Evolutionary conservation across 2,113 vertebrate species (phyloP).

Genomic region (Climacteris rufus): DNA sequence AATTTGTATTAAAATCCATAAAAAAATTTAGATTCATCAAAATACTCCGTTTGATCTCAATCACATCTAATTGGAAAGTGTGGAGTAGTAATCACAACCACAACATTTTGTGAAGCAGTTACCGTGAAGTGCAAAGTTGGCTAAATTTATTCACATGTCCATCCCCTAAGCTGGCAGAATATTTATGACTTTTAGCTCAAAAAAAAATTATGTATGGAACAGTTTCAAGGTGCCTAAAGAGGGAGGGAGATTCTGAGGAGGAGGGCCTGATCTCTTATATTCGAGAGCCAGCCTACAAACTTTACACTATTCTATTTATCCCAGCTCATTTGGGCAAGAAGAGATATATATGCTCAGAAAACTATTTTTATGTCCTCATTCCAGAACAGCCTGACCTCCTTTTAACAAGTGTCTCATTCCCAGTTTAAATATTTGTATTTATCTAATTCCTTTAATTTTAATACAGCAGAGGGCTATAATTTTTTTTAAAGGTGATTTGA

Average conservation of each 20-base stretch:
- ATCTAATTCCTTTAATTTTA: not conserved
- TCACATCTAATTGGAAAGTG: not conserved
- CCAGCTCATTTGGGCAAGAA: not conserved
- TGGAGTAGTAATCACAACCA: not conserved
- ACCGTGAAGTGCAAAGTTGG: not conserved
- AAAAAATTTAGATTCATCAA: not conserved
- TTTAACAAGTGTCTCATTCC: not conserved
- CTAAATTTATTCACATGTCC: not conserved
- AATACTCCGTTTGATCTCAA: not conserved
- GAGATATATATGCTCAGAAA: not conserved
- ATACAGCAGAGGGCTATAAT: not conserved
- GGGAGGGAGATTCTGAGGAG: not conserved
- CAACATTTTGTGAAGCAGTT: not conserved
- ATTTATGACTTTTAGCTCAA: not conserved
- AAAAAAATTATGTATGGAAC: not conserved
- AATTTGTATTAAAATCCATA: not conserved
- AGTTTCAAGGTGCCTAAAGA: not conserved
- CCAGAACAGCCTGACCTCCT: not conserved
- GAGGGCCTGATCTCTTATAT: not conserved
- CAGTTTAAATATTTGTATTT: not conserved
- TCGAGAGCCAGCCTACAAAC: not conserved
- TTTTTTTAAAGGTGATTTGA: not conserved
- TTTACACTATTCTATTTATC: not conserved
- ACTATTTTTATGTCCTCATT: not conserved
- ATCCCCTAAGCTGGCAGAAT: not conserved